Conservation (phyloP, 2,888 invertebrate species). For the Lobophora halterata region DNA sequence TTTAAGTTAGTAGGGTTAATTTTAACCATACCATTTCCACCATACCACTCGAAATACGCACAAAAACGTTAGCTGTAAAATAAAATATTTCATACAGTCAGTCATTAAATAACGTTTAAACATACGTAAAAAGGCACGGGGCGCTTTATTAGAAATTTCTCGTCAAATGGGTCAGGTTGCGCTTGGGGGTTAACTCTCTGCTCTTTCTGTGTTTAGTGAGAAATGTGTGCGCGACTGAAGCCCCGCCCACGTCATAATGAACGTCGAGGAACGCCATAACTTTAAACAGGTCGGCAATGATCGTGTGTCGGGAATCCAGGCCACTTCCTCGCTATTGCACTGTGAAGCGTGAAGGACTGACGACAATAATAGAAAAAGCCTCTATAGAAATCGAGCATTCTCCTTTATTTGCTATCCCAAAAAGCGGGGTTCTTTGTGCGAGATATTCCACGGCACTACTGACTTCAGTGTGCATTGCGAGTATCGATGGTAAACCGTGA, state of each 20-base stretch:
- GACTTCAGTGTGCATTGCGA: no score
- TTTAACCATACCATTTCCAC: no score
- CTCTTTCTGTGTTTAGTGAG: conserved; percentile 4
- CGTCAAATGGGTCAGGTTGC: conserved; percentile 32
- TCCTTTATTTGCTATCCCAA: not conserved
- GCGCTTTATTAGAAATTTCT: conserved; percentile 16
- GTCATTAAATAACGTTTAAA: no score
- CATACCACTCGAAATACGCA: no score
- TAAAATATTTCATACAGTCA: no score
- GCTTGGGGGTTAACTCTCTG: conserved; percentile 16
- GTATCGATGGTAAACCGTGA: no score
- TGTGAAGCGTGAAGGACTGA: conserved; percentile 18
- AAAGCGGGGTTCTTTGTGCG: not conserved
- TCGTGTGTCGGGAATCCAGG: conserved; percentile 32
- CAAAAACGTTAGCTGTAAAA: no score
- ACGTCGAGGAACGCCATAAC: conserved; percentile 40
- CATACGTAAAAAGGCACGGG: not conserved
- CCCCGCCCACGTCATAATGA: conserved; percentile 31
- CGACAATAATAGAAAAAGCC: conserved; percentile 4
- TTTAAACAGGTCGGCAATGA: conserved; percentile 40
- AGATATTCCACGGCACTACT: no score
- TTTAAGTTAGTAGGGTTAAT: no score
- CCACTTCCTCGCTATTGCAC: conserved; percentile 28
- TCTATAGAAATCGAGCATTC: conserved; percentile 2
- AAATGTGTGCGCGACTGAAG: conserved; percentile 17